phyloP scores from a whole-genome alignment of 2,797 vertebrate genomes.

The Parambassis ranga region DNA sequence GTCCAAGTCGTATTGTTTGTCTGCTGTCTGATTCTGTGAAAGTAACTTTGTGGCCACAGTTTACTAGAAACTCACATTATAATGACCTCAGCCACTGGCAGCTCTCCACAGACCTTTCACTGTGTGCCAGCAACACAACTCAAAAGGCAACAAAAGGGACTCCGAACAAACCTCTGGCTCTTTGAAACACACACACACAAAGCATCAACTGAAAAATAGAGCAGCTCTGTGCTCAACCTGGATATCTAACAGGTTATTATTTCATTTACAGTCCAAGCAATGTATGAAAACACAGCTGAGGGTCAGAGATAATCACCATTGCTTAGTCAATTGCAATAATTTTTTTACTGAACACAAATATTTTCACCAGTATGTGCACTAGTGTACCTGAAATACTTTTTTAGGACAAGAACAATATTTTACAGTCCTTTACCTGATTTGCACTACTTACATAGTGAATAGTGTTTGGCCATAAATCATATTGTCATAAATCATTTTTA shows the following conservation, averaged over 20 bases:
- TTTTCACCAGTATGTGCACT: neutral
- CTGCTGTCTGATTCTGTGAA: constrained; percentile 38
- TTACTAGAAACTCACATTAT: constrained; percentile 43
- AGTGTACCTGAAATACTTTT: neutral
- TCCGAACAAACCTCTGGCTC: constrained; percentile 48
- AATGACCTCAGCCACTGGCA: constrained; percentile 63
- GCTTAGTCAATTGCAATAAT: no score
- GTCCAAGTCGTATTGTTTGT: constrained; percentile 1
- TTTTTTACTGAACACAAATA: no score
- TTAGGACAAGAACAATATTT: neutral
- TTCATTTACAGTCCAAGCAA: constrained; percentile 61
- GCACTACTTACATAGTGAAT: constrained; percentile 17
- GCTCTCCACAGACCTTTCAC: constrained; percentile 54
- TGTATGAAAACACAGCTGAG: constrained; percentile 18
- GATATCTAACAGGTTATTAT: constrained; percentile 57
- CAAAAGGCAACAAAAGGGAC: constrained; percentile 52
- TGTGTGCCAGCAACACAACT: constrained; percentile 49
- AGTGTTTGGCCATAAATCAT: constrained; percentile 30
- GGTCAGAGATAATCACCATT: constrained; percentile 24
- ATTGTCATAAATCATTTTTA: constrained; percentile 43
- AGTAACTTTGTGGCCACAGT: constrained; percentile 43
- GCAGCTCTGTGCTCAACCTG: constrained; percentile 39
- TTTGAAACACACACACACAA: constrained; percentile 42
- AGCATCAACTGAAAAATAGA: constrained; percentile 53
- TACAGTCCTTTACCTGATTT: neutral